Evolutionary conservation across 2,888 invertebrate species (phyloP), one percentile per base, ranked within the genome.

Genomic region (Pinctada fucata): DNA sequence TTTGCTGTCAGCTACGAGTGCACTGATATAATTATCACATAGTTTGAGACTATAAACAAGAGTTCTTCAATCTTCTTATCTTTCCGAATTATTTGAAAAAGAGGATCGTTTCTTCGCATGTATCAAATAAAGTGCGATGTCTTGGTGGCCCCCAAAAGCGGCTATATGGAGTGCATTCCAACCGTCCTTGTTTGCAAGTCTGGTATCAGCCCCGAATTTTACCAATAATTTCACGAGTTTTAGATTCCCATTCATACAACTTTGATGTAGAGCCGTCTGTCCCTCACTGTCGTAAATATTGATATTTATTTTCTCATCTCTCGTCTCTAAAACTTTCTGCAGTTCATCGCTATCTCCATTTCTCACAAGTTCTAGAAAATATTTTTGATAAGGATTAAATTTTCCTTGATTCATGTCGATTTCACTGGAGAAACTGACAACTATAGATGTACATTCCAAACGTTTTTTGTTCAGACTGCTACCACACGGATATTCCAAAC

Each of bases 151-250:
- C 2, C 91, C 90, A 75, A 89, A 93, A 3, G 91, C 91, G 0
- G 93, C 93, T n/a, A 93, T 90, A 80, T 92, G 91, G 13, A 92
- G 79, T 4, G 91, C 89, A 79, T 89, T 91, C 93, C 93, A 93
- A 2, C 93, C 93, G 81, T 93, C 93, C 8, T 91, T 84, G 84
- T 92, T 93, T 5, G 92, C 92, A 78, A 93, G 87, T 70, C 89
- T 87, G 3, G 91, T 90, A 83, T 93, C 93, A 2, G 93, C 93
- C 16, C 93, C 93, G 78, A 91, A 92, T 83, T 89, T 88, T 72
- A 93, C 91, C 76, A 93, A 86, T n/a, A 93, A 83, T 85, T 93
- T 92, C 72, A 93, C 93, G 51, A 93, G 88, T 83, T 93, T 93
- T 67, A 93, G 87, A 82, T 93, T 91, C 2, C 93, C 93, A 67